Percentiles rank a stretch among this genome's conserved stretches.
These are phyloP conservation scores for Himantopus leucocephalus DNA, from an alignment of 2,113 vertebrate species.

Conservation along the genomic window DNA sequence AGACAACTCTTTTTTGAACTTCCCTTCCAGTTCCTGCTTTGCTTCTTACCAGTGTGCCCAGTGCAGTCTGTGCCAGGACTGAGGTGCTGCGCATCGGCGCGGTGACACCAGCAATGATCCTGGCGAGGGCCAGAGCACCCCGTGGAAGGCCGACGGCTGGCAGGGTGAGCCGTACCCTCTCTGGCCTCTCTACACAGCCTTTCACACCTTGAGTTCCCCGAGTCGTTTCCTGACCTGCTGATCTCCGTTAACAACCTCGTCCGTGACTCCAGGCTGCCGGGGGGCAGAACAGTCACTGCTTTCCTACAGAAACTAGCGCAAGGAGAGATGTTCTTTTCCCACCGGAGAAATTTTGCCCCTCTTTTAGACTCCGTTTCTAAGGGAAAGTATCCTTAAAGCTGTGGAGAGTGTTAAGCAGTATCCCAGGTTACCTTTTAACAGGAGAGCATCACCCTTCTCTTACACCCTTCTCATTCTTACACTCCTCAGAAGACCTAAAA, in stretches of 20 bases:
- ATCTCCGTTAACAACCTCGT: neutral
- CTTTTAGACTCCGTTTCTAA: neutral
- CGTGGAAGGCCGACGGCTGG: fast-evolving
- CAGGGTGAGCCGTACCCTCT: neutral
- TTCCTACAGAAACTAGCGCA: neutral
- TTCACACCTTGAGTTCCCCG: fast-evolving
- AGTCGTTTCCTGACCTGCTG: neutral
- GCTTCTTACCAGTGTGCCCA: neutral
- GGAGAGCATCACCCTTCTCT: neutral
- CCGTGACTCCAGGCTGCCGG: neutral
- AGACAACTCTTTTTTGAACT: neutral
- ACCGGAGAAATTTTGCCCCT: neutral
- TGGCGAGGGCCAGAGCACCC: neutral
- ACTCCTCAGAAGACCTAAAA: neutral
- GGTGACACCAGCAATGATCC: neutral
- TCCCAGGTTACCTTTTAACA: neutral
- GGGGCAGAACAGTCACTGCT: neutral
- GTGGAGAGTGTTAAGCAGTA: neutral
- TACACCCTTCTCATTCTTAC: neutral
- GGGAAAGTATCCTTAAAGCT: neutral
- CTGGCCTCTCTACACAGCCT: neutral
- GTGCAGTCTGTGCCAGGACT: neutral
- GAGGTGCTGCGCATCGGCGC: fast-evolving
- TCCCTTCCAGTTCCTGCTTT: neutral
- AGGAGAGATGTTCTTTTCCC: neutral